phyloP scores from a whole-genome alignment of 2,888 invertebrate species.

The Mamestra brassicae region DNA sequence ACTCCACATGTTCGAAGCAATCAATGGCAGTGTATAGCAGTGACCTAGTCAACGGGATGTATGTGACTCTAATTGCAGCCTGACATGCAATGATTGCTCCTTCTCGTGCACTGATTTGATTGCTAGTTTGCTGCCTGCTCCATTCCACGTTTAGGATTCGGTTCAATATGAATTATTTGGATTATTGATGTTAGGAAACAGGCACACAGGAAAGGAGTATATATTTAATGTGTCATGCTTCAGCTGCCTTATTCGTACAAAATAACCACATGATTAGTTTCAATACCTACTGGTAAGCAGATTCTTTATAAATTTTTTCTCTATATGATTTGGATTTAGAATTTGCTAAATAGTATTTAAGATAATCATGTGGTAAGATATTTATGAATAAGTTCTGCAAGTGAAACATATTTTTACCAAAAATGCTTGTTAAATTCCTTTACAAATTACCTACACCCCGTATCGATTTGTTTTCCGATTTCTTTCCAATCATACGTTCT shows the following conservation, averaged over 20 bases:
- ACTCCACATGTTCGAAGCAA: conserved; percentile 47
- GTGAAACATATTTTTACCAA: not conserved
- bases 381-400: not conserved
- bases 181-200: conserved; percentile 8
- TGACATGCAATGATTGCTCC: conserved; percentile 79
- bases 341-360: no score
- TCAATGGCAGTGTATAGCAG: conserved; percentile 53
- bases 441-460: not conserved
- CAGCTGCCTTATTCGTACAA: not conserved
- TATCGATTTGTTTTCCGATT: conserved; percentile 37
- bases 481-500: conserved; percentile 41
- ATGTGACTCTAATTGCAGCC: conserved; percentile 73
- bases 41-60: conserved; percentile 59
- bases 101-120: conserved; percentile 80
- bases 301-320: no score
- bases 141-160: conserved; percentile 63
- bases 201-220: no score
- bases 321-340: no score
- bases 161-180: conserved; percentile 49
- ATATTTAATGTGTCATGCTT: no score
- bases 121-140: conserved; percentile 69
- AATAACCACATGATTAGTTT: no score
- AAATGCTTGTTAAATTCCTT: not conserved
- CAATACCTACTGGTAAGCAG: no score
- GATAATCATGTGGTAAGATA: no score